phyloP scores from a whole-genome alignment of 2,888 invertebrate genomes.

The Drosophila acutilabella region DNA sequence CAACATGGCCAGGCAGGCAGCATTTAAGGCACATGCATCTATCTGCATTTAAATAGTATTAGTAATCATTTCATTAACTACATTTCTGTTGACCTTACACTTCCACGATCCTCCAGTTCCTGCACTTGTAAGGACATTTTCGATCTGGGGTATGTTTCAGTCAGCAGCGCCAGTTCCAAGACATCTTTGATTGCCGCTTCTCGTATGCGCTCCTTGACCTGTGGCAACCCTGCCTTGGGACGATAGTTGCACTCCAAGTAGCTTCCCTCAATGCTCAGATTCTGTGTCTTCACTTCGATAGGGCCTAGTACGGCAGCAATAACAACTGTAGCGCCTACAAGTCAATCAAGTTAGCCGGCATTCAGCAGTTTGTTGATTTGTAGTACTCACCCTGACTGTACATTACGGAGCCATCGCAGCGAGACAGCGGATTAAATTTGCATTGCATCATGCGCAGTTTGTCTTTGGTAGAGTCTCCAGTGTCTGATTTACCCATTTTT shows the following conservation, averaged over 20 bases:
- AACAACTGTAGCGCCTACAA: slow-evolving; percentile 90
- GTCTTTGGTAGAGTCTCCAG: slow-evolving; percentile 25
- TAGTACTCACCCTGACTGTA: slow-evolving; percentile 89
- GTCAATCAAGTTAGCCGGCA: slow-evolving; percentile 15
- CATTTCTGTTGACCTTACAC: slow-evolving; percentile 86
- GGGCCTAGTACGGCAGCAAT: slow-evolving; percentile 93
- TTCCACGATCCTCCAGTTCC: slow-evolving; percentile 93
- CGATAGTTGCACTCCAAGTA: slow-evolving; percentile 91
- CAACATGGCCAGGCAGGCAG: slow-evolving; percentile 92
- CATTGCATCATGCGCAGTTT: slow-evolving; percentile 87
- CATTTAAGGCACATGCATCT: slow-evolving; percentile 92
- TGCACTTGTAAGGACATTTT: slow-evolving; percentile 92
- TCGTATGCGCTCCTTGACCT: slow-evolving; percentile 89
- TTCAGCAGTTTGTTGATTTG: not conserved
- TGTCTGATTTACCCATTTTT: slow-evolving; percentile 45
- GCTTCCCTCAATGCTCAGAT: slow-evolving; percentile 91
- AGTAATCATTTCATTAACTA: not conserved
- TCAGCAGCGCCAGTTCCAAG: slow-evolving; percentile 90
- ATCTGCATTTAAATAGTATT: slow-evolving; percentile 85
- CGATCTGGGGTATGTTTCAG: slow-evolving; percentile 92
- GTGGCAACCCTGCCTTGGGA: slow-evolving; percentile 91
- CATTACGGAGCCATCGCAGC: slow-evolving; percentile 92
- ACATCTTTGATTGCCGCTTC: slow-evolving; percentile 92
- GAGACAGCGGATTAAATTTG: slow-evolving; percentile 90
- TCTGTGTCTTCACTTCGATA: slow-evolving; percentile 91